Base-by-base conservation (phyloP, 37 sponge, comb jelly and placozoan genomes). In the Eunapius fragilis region DNA sequence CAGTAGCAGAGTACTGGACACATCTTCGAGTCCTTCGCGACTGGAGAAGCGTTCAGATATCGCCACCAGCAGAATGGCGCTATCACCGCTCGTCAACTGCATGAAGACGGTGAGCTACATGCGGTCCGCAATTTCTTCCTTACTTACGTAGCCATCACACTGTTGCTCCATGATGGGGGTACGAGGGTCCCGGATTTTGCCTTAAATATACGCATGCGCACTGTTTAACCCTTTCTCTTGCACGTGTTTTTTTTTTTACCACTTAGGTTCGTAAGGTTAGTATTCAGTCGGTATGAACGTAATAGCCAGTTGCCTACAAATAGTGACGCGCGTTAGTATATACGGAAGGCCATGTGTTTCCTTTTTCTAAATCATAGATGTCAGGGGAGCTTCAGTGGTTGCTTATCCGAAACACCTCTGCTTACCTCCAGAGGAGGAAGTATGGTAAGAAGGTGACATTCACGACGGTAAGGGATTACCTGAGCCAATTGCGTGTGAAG, bases 331-430 rank as follows among this genome's bases (percentile, higher is more conserved):
- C 22, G 58, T 58, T 58, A 58, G 58, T 17, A 58, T 19, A 1
- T 58, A 58, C 58, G 14, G 17, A 58, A 0, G 17, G 14, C 6
- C 58, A 58, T 58, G 58, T 2, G 14, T 58, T 2, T 58, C 58
- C 14, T 58, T 19, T 58, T 58, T 58, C 14, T 41, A n/a, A 58
- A 58, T 58, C 7, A 58, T 19, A 58, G 58, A 58, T 58, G 58
- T 94, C 94, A 9, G 77, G 86, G 12, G 85, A 94, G 24, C 94
- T 94, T 0, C 94, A 94, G 83, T 94, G 94, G 94, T 27, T 78
- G 73, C 72, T 89, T 31, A 90, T 94, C 49, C 90, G 73, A 41
- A 94, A 90, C 74, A 78, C 47, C 25, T 94, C 94, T 2, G 79
- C 82, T 48, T 94, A 90, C 48, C 79, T 94, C 27, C 75, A 90